A percentile compares a stretch with the other conserved stretches of the same genome.
These are phyloP conservation scores for Desmophyllum pertusum DNA, from an alignment of 92 coral and sea anemone species.

Conservation along the genomic window DNA sequence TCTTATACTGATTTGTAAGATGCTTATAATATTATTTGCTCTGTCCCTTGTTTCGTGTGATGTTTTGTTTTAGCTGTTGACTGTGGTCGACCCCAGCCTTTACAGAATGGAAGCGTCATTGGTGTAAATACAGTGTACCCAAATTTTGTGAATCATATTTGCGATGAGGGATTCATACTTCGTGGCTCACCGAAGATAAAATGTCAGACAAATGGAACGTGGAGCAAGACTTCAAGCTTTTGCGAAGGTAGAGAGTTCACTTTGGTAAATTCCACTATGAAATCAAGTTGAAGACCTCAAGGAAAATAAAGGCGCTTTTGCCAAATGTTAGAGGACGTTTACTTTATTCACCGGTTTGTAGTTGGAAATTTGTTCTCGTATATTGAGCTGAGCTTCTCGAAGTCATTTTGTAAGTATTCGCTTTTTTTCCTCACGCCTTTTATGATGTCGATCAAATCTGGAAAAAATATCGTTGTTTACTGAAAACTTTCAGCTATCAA, in stretches of 20 bases:
- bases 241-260: conserved; percentile 33
- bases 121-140: conserved; percentile 31
- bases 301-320: too few relatives aligned
- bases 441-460: neutral
- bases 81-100: conserved; percentile 40
- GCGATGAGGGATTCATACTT: conserved; percentile 40
- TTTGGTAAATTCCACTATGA: too few relatives aligned
- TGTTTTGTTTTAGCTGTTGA: conserved; percentile 38
- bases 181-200: conserved; percentile 16
- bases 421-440: too few relatives aligned
- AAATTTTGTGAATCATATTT: neutral
- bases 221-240: conserved; percentile 25
- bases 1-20: neutral
- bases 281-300: too few relatives aligned
- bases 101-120: conserved; percentile 22
- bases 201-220: conserved; percentile 36
- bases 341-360: too few relatives aligned
- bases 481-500: too few relatives aligned
- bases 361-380: too few relatives aligned
- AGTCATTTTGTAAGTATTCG: too few relatives aligned
- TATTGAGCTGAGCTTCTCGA: neutral
- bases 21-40: neutral
- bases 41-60: neutral
- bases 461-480: neutral
- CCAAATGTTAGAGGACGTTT: too few relatives aligned